These are phyloP conservation scores for Aporophyla lueneburgensis DNA, from an alignment of 2,888 invertebrate species.

Conservation along the genomic window DNA sequence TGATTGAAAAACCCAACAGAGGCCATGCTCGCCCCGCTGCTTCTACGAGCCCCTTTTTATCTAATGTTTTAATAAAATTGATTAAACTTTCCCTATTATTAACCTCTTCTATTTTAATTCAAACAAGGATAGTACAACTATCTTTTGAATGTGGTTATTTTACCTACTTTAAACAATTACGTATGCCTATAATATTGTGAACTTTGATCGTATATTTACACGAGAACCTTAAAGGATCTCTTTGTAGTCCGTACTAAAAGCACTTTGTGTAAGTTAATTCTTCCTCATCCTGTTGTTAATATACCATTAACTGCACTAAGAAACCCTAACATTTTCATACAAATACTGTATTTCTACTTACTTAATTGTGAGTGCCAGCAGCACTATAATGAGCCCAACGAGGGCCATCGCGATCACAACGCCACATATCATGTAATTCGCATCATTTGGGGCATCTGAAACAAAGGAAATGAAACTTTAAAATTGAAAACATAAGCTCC, in stretches of 20 bases:
- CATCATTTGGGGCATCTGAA: constrained; percentile 96
- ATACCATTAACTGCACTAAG: neutral
- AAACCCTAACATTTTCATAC: neutral
- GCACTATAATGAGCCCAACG: constrained; percentile 95
- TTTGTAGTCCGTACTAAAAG: constrained; percentile 17
- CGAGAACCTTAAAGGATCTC: neutral
- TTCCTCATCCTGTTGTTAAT: constrained; percentile 2
- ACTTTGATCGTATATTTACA: constrained; percentile 40
- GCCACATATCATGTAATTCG: constrained; percentile 96
- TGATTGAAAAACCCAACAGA: too few species aligned
- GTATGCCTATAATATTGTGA: constrained; percentile 26
- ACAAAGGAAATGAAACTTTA: constrained; percentile 81
- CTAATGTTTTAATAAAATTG: too few species aligned
- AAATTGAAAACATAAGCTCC: neutral
- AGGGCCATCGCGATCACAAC: constrained; percentile 96
- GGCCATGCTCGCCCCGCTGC: too few species aligned
- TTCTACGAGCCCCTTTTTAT: too few species aligned
- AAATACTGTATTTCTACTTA: constrained; percentile 80
- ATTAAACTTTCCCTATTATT: too few species aligned
- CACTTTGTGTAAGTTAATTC: constrained; percentile 16
- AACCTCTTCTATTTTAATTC: neutral
- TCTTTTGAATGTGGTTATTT: neutral
- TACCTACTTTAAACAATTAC: neutral
- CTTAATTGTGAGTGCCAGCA: constrained; percentile 96
- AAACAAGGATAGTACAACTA: neutral